Percentiles rank a stretch among this genome's conserved stretches.
These are phyloP conservation scores for Megaceryle alcyon DNA, from an alignment of 2,797 vertebrate genomes.

Conservation along the genomic window DNA sequence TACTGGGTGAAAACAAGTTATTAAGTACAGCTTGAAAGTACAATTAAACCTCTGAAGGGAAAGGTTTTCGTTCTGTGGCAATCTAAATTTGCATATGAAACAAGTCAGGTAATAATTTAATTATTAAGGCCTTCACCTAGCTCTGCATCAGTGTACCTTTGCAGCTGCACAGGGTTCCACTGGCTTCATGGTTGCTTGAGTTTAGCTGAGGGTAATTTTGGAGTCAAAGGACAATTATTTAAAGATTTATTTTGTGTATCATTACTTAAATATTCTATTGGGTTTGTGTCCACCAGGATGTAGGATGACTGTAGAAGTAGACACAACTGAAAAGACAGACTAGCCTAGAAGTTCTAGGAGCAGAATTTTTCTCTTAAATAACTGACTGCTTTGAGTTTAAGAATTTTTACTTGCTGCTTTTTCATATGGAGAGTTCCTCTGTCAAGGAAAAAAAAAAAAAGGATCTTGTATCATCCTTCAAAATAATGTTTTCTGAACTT, in stretches of 20 bases:
- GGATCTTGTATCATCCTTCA: background rate
- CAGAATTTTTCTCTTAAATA: background rate
- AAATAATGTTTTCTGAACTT: background rate
- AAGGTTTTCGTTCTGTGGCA: background rate
- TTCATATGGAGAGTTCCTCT: background rate
- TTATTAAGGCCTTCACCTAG: background rate
- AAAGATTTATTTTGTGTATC: background rate
- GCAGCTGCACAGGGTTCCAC: background rate
- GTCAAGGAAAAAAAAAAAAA: background rate
- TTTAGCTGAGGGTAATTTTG: background rate
- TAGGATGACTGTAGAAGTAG: background rate
- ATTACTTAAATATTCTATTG: background rate
- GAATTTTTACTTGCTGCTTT: background rate
- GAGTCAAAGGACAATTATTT: background rate
- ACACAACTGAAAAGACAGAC: background rate
- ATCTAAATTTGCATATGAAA: background rate
- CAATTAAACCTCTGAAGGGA: background rate
- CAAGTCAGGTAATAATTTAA: background rate
- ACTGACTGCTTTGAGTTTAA: background rate
- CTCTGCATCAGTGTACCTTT: background rate
- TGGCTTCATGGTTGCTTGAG: background rate
- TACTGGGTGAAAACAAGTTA: background rate
- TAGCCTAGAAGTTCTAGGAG: background rate
- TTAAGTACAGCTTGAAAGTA: conserved; percentile 6
- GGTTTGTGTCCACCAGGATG: background rate